Percentiles rank a stretch among this genome's conserved stretches.
phyloP scores from a whole-genome alignment of 2,888 invertebrate genomes.

The Diplazon laetatorius region DNA sequence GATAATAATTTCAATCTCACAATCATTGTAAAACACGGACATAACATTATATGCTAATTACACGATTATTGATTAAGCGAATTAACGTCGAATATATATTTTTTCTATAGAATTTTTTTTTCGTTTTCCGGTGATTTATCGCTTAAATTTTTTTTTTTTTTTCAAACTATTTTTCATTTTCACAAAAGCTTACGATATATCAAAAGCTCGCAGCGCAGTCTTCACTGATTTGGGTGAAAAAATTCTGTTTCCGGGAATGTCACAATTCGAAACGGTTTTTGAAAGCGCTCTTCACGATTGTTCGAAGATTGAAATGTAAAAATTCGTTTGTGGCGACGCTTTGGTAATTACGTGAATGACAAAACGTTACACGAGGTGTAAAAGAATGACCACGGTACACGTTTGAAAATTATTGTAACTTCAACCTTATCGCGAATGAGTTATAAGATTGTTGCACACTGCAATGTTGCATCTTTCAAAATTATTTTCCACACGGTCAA shows the following conservation, averaged over 20 bases:
- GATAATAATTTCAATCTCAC: constrained; percentile 63
- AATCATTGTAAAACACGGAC: constrained; percentile 61
- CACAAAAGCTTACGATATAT: constrained; percentile 2
- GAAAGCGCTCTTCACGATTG: constrained; percentile 33
- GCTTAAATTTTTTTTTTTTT: no score
- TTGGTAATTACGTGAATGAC: no score
- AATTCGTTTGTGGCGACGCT: constrained; percentile 9
- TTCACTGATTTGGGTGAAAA: no score
- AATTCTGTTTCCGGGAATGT: no score
- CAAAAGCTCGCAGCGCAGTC: constrained; percentile 1
- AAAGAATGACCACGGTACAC: constrained; percentile 6
- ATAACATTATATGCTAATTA: constrained; percentile 60
- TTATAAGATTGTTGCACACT: constrained; percentile 34
- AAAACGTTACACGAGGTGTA: no score
- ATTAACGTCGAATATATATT: constrained; percentile 50
- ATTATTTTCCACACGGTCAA: constrained; percentile 61
- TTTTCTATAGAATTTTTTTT: constrained; percentile 18
- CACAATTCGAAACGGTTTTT: constrained; percentile 19
- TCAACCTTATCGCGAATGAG: constrained; percentile 6
- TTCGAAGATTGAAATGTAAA: constrained; percentile 43
- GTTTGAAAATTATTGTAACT: constrained; percentile 40
- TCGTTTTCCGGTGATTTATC: constrained; percentile 40
- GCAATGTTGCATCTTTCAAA: constrained; percentile 43
- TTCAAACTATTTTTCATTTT: not conserved
- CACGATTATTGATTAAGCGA: constrained; percentile 63